Base-by-base conservation (phyloP, 2,113 vertebrate genomes). In the Glaucomys volans region DNA sequence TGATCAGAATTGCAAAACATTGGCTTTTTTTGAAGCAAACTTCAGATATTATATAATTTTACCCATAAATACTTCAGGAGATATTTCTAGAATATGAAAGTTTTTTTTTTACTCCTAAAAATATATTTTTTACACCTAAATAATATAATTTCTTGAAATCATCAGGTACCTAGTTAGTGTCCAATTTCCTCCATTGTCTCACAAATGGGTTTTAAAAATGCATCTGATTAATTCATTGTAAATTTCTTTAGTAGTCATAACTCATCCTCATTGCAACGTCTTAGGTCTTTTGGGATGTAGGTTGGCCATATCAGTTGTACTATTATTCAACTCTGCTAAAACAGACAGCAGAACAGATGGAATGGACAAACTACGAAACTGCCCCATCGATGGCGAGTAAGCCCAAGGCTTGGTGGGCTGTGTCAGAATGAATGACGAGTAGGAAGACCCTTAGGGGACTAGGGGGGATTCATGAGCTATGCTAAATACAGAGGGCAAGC, bases 21-120 rank as follows among this genome's bases (percentile, higher is more conserved):
- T 79, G 83, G 32, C 32, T 93, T 71, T 74, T 86, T 97, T 87
- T 86, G 80, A 91, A 82, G 64, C 8, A 28, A 80, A 81, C 44
- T 67, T 91, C 79, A 95, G 94, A 79, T 66, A 91, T 64, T 69
- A 67, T 81, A 26, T 47, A 92, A 84, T 83, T 94, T 87, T 57
- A 67, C 64, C 52, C 76, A 57, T 82, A 81, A 96, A 86, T 62
- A 95, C 59, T 74, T 87, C 62, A 54, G 79, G 64, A 35, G 64
- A 37, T 37, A 79, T 94, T 93, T 92, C 87, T 75, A 83, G 87
- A 86, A 79, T 37, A 83, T 54, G 52, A 94, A 83, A 76, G 18
- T 85, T 93, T 92, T 47, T 93, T 92, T 47, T 81, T 83, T 35
- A 87, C 35, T 87, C n/a, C 32, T 69, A 71, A 69, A 87, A 88